These are phyloP conservation scores for Onychostruthus taczanowskii DNA, from an alignment of 2,113 vertebrate species.

Conservation along the genomic window DNA sequence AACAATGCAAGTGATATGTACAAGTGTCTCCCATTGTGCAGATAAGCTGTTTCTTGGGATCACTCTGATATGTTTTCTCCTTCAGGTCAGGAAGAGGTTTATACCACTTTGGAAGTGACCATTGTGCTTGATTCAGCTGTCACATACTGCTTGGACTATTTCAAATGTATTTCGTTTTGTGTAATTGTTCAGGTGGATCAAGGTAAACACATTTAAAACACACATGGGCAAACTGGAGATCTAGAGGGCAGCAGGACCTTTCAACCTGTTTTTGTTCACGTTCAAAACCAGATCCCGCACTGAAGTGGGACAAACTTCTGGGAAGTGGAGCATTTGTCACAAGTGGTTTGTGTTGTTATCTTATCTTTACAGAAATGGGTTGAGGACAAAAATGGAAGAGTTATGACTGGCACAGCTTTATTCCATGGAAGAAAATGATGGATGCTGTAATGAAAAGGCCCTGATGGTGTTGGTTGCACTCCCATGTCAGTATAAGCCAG, in stretches of 20 bases:
- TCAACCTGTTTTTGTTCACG: constrained; percentile 29
- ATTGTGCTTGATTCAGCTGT: constrained; percentile 31
- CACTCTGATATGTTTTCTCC: neutral
- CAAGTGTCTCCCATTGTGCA: neutral
- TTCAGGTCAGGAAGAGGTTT: constrained; percentile 29
- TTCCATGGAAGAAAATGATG: neutral
- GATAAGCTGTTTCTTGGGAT: constrained; percentile 32
- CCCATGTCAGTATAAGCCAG: neutral
- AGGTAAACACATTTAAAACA: constrained; percentile 37
- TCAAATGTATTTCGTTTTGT: constrained; percentile 61
- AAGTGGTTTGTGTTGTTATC: neutral
- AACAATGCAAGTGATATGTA: constrained; percentile 79
- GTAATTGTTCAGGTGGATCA: constrained; percentile 58
- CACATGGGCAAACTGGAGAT: neutral
- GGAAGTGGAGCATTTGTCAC: neutral
- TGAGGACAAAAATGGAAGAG: neutral
- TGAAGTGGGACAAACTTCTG: neutral
- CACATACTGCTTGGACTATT: constrained; percentile 44
- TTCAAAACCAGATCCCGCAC: constrained; percentile 24
- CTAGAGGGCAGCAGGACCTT: constrained; percentile 39
- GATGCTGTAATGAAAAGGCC: neutral
- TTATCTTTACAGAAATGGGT: neutral
- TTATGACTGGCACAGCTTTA: neutral
- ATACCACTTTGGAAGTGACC: constrained; percentile 16
- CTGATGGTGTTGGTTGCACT: neutral